phyloP scores from a whole-genome alignment of 92 coral and sea anemone genomes.

The Bergia sp. region DNA sequence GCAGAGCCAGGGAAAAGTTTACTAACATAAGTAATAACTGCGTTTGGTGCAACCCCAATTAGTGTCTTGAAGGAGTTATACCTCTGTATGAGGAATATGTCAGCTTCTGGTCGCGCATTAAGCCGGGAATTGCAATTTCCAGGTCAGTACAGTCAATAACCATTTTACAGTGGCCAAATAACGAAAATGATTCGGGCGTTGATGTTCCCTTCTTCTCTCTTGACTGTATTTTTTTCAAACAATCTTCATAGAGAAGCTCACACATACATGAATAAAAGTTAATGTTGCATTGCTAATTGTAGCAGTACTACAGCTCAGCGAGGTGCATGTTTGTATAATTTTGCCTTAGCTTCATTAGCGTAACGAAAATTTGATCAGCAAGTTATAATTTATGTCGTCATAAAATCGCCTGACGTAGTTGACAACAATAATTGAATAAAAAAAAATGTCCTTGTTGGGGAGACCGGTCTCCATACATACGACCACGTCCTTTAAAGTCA shows the following conservation, averaged over 20 bases:
- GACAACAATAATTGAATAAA: constrained; percentile 12
- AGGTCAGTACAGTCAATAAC: constrained; percentile 51
- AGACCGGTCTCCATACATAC: constrained; percentile 29
- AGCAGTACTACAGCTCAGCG: constrained; percentile 59
- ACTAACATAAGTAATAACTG: constrained; percentile 18
- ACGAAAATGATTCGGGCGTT: constrained; percentile 46
- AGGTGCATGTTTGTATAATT: constrained; percentile 64
- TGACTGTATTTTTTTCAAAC: constrained; percentile 54
- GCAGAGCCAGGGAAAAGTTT: constrained; percentile 19
- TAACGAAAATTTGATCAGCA: constrained; percentile 65
- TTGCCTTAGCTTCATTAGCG: constrained; percentile 63
- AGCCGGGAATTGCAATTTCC: constrained; percentile 51
- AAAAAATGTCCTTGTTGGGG: constrained; percentile 37
- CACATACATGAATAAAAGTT: constrained; percentile 56
- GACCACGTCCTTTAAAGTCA: background rate
- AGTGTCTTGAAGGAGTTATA: constrained; percentile 18
- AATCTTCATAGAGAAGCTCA: constrained; percentile 41
- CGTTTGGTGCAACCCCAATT: constrained; percentile 22
- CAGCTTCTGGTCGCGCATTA: constrained; percentile 49
- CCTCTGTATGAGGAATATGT: constrained; percentile 19
- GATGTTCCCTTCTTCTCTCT: constrained; percentile 51
- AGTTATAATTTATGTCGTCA: constrained; percentile 36
- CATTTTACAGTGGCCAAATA: constrained; percentile 55
- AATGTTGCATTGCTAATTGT: constrained; percentile 53
- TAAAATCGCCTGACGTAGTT: constrained; percentile 46